These are phyloP conservation scores for Theristicus caerulescens DNA, from an alignment of 2,113 vertebrate species.

Conservation along the genomic window DNA sequence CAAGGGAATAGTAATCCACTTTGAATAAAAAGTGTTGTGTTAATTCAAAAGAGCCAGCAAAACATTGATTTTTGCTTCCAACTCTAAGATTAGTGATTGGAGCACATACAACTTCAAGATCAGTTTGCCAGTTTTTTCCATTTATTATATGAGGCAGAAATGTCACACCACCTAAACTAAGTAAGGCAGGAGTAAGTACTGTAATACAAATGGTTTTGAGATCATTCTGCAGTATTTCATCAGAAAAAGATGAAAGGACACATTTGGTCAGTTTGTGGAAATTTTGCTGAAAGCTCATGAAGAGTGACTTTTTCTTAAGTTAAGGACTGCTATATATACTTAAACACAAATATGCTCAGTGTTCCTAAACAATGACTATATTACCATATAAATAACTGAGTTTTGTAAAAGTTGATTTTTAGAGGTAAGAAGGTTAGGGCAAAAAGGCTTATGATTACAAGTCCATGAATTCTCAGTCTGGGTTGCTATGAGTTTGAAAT, in stretches of 20 bases:
- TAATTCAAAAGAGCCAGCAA: constrained; percentile 37
- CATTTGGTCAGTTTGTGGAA: background rate
- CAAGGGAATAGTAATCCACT: constrained; percentile 25
- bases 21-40: constrained; percentile 30
- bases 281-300: background rate
- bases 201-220: background rate
- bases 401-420: background rate
- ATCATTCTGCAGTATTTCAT: background rate
- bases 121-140: constrained; percentile 10
- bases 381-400: background rate
- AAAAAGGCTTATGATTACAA: background rate
- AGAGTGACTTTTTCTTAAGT: background rate
- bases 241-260: background rate
- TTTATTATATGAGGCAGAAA: background rate
- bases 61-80: constrained; percentile 39
- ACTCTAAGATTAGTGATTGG: background rate
- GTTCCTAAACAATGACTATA: background rate
- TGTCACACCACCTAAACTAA: background rate
- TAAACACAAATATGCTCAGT: background rate
- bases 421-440: background rate
- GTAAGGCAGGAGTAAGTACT: background rate
- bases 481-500: background rate
- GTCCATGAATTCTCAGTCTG: background rate
- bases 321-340: background rate
- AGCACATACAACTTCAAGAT: constrained; percentile 7